Evolutionary conservation across 2,888 invertebrate genomes (phyloP).

Genomic region (Pachydiplax longipennis): DNA sequence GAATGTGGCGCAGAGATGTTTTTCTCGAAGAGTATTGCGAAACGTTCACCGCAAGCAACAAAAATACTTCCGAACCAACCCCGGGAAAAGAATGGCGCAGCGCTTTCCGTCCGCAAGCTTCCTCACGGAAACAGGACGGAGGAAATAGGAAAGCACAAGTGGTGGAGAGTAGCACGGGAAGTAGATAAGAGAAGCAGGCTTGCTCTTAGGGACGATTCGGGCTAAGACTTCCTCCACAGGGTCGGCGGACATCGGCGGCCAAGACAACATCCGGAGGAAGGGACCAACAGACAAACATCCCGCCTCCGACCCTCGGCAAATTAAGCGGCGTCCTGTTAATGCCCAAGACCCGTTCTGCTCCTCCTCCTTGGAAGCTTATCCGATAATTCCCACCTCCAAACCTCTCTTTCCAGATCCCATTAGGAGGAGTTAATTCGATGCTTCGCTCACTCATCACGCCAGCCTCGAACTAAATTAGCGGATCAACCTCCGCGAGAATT

Average conservation of each 20-base stretch:
- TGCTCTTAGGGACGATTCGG: neutral
- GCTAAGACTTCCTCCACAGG: neutral
- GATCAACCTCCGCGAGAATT: neutral
- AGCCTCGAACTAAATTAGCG: neutral
- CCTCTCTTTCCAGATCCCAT: slow-evolving; percentile 23
- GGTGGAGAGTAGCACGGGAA: neutral
- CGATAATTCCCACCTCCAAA: slow-evolving; percentile 26
- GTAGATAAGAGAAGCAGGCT: slow-evolving; percentile 5
- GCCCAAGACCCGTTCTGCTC: neutral
- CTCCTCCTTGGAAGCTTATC: neutral
- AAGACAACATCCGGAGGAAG: slow-evolving; percentile 35
- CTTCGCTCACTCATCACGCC: slow-evolving; percentile 7
- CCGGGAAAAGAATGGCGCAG: neutral
- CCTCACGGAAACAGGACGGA: neutral
- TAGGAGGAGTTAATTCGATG: slow-evolving; percentile 15
- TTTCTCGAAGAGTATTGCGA: neutral
- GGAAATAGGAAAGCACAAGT: neutral
- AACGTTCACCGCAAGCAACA: neutral
- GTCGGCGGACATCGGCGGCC: neutral
- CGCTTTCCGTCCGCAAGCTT: neutral
- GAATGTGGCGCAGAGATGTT: neutral
- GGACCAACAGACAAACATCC: neutral
- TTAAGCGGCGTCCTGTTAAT: neutral
- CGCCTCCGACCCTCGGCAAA: neutral
- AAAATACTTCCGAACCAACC: neutral